Conservation (phyloP, 2,888 invertebrate species). For the Sthenelais limicola region DNA sequence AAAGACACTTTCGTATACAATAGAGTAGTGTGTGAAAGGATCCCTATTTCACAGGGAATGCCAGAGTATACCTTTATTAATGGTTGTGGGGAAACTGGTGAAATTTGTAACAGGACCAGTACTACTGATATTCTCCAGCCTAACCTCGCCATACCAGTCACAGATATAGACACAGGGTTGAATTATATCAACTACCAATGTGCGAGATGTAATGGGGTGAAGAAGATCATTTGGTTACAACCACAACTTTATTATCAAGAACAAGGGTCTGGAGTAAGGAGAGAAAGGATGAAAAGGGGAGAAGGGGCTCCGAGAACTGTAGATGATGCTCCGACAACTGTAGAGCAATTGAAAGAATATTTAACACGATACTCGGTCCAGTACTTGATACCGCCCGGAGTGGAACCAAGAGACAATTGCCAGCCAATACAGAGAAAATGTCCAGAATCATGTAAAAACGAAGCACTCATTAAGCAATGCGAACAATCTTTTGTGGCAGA, state of each 20-base stretch:
- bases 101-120: neutral
- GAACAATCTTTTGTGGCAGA: neutral
- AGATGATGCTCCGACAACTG: too few species aligned
- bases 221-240: neutral
- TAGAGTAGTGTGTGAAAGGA: too few species aligned
- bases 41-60: too few species aligned
- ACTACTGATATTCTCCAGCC: neutral
- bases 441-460: neutral
- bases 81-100: conserved; percentile 18
- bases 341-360: neutral
- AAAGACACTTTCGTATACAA: neutral
- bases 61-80: neutral
- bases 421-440: neutral
- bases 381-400: neutral
- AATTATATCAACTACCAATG: conserved; percentile 15
- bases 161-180: neutral
- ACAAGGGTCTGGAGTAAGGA: too few species aligned
- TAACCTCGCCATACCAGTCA: conserved; percentile 18
- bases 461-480: neutral
- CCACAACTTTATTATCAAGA: too few species aligned
- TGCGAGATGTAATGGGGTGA: conserved; percentile 21
- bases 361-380: neutral
- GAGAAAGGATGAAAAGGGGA: too few species aligned
- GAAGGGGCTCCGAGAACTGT: too few species aligned
- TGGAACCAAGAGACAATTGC: neutral